A percentile compares a stretch with the other conserved stretches of the same genome.
These are phyloP conservation scores for Papilio glaucus DNA, from an alignment of 1,140 invertebrate species.

Conservation along the genomic window DNA sequence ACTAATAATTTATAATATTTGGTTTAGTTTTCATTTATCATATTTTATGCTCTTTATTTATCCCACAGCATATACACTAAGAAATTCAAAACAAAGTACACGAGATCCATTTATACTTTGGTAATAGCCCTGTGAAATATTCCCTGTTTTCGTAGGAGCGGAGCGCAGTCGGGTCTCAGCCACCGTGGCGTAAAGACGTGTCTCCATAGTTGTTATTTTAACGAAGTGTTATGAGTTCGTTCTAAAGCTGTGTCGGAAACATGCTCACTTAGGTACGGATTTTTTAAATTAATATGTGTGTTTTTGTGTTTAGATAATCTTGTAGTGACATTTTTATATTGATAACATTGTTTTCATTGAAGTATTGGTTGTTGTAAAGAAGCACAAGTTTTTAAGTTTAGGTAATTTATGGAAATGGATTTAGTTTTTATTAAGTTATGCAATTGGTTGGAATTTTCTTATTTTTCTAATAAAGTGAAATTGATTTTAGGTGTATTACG, in stretches of 20 bases:
- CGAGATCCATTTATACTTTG: neutral
- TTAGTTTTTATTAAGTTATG: neutral
- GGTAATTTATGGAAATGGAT: slow-evolving; percentile 2
- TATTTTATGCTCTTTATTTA: too few relatives aligned
- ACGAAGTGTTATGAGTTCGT: slow-evolving; percentile 11
- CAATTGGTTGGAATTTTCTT: neutral
- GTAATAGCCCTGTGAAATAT: neutral
- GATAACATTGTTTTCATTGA: neutral
- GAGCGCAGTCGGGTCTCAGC: neutral
- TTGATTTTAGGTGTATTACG: neutral
- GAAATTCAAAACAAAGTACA: neutral
- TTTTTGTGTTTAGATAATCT: neutral
- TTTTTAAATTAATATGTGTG: neutral
- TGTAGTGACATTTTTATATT: neutral
- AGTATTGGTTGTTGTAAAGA: neutral
- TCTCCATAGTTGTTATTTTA: neutral
- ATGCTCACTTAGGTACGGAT: slow-evolving; percentile 10
- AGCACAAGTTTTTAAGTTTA: neutral
- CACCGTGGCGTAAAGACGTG: slow-evolving; percentile 1
- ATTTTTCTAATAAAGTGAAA: neutral
- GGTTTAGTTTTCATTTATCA: too few relatives aligned
- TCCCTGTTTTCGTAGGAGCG: neutral
- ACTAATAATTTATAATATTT: too few relatives aligned
- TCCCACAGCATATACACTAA: neutral
- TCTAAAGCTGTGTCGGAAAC: neutral